Conservation (phyloP, 92 coral and sea anemone species). For the Blastomussa wellsi region DNA sequence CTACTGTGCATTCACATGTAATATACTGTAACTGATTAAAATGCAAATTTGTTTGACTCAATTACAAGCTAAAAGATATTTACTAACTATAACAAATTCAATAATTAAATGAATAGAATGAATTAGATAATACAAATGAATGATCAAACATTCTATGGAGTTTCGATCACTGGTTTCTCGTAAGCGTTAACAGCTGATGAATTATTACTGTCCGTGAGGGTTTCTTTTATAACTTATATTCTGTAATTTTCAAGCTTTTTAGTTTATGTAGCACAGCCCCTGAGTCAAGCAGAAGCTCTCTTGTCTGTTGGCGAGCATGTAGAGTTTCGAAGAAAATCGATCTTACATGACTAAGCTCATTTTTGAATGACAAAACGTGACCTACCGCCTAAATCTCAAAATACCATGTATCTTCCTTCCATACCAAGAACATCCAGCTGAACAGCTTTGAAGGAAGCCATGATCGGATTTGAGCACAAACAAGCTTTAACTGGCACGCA, state of each 20-base stretch:
- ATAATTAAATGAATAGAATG: not conserved
- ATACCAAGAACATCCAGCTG: not conserved
- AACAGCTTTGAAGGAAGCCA: not conserved
- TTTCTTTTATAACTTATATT: not conserved
- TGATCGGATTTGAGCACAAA: not conserved
- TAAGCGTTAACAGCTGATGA: too few relatives aligned
- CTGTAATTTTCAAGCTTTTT: not conserved
- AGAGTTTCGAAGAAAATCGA: not conserved
- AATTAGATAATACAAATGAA: not conserved
- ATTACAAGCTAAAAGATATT: not conserved
- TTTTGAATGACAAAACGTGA: not conserved
- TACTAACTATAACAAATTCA: not conserved
- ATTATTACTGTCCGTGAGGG: not conserved
- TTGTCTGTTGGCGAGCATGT: not conserved
- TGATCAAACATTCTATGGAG: not conserved
- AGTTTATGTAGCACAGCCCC: not conserved
- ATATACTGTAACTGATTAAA: not conserved
- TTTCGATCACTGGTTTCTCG: not conserved
- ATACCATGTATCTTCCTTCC: not conserved
- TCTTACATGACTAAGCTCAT: not conserved
- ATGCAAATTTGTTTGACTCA: constrained; percentile 8
- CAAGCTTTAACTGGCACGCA: not conserved
- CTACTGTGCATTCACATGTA: too few relatives aligned
- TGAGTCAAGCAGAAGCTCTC: too few relatives aligned
- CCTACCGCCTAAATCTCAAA: constrained; percentile 21